Conservation (phyloP, 2,888 invertebrate genomes). For the Parasteatoda lunata region DNA sequence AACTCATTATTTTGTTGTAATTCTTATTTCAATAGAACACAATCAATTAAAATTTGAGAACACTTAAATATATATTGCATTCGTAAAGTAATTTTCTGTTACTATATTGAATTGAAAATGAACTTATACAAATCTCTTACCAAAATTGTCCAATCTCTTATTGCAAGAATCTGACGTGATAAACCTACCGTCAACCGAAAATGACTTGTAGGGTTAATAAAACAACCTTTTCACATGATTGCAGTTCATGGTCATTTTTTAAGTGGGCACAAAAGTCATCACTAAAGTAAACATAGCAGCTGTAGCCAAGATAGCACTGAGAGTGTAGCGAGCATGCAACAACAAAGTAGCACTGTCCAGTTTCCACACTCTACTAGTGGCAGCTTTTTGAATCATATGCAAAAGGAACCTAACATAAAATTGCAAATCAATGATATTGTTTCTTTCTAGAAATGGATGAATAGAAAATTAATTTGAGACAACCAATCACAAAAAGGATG, state of each 20-base stretch:
- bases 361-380: constrained; percentile 40
- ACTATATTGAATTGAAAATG: too few species aligned
- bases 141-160: neutral
- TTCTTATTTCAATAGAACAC: too few species aligned
- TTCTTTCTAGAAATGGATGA: too few species aligned
- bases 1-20: too few species aligned
- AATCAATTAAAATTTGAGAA: too few species aligned
- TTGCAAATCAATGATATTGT: too few species aligned
- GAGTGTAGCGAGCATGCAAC: constrained; percentile 55
- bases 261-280: constrained; percentile 58
- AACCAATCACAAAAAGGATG: too few species aligned
- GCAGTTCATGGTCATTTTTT: neutral
- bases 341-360: constrained; percentile 55
- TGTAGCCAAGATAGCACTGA: constrained; percentile 61
- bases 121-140: too few species aligned
- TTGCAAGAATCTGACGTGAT: constrained; percentile 39
- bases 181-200: too few species aligned
- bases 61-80: too few species aligned
- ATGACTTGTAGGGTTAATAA: neutral
- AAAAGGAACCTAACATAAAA: constrained; percentile 21
- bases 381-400: constrained; percentile 36
- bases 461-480: too few species aligned
- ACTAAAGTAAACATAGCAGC: constrained; percentile 66
- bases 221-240: neutral
- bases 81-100: too few species aligned